These are phyloP conservation scores for Equus przewalskii DNA, from an alignment of 2,113 vertebrate genomes.

Conservation along the genomic window DNA sequence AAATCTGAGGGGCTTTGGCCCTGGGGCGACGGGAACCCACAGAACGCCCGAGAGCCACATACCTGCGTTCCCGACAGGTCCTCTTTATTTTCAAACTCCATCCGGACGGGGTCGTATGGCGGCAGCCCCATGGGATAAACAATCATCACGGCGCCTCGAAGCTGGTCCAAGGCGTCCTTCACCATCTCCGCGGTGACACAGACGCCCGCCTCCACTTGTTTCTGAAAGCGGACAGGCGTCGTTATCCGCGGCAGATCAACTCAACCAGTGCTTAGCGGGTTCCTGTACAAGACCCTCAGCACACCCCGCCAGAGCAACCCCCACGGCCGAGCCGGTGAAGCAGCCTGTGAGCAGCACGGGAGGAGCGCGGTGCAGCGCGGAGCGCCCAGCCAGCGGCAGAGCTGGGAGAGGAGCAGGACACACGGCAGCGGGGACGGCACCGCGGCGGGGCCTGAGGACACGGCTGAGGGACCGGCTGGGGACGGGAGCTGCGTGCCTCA, in stretches of 20 bases:
- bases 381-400: not conserved
- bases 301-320: not conserved
- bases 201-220: constrained; percentile 94
- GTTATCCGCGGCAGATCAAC: not conserved
- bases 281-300: accelerated
- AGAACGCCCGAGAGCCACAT: not conserved
- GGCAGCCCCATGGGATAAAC: constrained; percentile 99
- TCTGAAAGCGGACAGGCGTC: constrained; percentile 86
- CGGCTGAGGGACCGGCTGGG: accelerated
- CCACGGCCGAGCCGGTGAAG: accelerated
- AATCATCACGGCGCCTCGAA: constrained; percentile 96
- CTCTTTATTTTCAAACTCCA: constrained; percentile 95
- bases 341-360: accelerated
- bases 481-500: not conserved
- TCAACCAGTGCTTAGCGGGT: accelerated
- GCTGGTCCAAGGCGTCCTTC: constrained; percentile 94
- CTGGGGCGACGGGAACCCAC: not conserved
- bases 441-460: not conserved
- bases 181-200: constrained; percentile 93
- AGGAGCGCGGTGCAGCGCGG: not conserved
- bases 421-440: accelerated
- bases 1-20: not conserved
- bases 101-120: constrained; percentile 95
- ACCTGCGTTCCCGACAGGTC: constrained; percentile 96
- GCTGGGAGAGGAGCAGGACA: accelerated